These are phyloP conservation scores for Dromaius novaehollandiae DNA, from an alignment of 2,113 vertebrate genomes.

Conservation along the genomic window DNA sequence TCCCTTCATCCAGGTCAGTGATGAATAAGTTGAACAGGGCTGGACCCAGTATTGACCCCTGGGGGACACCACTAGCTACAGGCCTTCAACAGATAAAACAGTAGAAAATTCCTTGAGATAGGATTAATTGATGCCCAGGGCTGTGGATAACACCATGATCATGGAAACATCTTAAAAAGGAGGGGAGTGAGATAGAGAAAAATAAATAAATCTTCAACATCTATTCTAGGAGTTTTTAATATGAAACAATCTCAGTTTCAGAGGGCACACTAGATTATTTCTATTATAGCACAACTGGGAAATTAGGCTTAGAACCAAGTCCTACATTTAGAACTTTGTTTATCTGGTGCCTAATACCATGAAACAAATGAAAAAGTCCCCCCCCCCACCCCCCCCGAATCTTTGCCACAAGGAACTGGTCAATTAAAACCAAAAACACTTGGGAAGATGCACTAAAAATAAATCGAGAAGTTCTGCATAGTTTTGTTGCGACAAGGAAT, in stretches of 20 bases:
- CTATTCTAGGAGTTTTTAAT: not conserved
- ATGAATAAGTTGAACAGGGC: too few relatives aligned
- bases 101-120: not conserved
- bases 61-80: too few relatives aligned
- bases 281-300: not conserved
- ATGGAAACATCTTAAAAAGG: not conserved
- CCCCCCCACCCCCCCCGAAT: not conserved
- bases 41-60: too few relatives aligned
- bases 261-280: not conserved
- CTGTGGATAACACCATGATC: not conserved
- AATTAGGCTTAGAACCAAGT: not conserved
- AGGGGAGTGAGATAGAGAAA: rapidly evolving
- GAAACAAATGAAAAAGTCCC: not conserved
- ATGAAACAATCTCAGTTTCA: not conserved
- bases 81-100: not conserved
- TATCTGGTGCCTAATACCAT: not conserved
- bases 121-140: not conserved
- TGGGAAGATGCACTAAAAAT: not conserved
- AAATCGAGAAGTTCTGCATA: not conserved
- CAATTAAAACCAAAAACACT: not conserved
- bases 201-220: not conserved
- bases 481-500: not conserved
- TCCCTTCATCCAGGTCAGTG: too few relatives aligned
- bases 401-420: not conserved
- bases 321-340: not conserved